Evolutionary conservation across 2,113 vertebrate species (phyloP), one percentile per base, ranked within the genome.

Genomic region (Cheilinus undulatus): DNA sequence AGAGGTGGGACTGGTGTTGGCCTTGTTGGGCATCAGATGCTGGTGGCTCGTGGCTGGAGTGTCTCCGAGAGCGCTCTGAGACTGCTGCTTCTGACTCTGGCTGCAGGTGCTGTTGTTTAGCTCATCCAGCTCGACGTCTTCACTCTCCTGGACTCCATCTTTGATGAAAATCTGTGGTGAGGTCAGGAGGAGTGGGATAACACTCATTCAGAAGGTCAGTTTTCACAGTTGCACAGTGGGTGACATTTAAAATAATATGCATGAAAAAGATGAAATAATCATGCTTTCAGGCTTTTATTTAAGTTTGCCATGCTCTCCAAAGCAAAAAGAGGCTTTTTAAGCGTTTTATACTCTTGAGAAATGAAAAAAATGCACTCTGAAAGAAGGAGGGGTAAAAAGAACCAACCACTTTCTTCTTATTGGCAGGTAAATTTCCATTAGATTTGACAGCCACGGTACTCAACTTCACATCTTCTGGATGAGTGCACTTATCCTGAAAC

Each of bases 401-500:
- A 90, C 96, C 90, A 90, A 99, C 97, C 96, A 96, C 93, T 96
- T 97, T 97, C 93, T 96, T 95, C 92, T 97, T 99, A 92, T 96
- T 97, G 93, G 95, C 93, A 86, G 96, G 96, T 92, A 97, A 98
- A 85, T 94, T 98, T 91, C 98, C 97, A 80, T 97, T 98, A 92
- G 97, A 95, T 93, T 97, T 98, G 87, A 96, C 95, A 92, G 98
- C 94, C 91, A 98, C 93, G 43, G 97, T 95, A 93, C 97, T 99
- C 89, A 99, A 94, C 91, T 95, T 97, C 92, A 98, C 95, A 87
- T 99, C 98, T 91, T 98, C 98, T 34, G 97, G 97, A 92, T 99
- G 97, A 89, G 97, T 96, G 90, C 95, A 99, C 93, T 95, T 98
- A 92, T 96, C 96, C 97, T 98, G 94, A 80, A 92, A 93, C 36